Percentiles rank a stretch among this genome's conserved stretches.
Evolutionary conservation across 1,140 invertebrate species (phyloP).

Genomic region (Pararge aegeria): DNA sequence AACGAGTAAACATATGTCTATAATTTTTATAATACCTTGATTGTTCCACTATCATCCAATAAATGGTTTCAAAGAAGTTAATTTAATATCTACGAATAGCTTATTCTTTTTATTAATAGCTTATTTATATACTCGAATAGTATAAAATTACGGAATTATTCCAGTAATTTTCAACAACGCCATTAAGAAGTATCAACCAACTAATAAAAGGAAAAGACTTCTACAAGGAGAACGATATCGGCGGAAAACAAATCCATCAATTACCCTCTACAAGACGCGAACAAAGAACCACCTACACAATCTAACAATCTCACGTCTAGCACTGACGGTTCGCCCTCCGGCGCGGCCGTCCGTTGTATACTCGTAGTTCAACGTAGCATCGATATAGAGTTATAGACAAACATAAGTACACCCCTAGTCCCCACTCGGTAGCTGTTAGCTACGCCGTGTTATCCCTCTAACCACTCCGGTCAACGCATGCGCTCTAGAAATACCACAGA

Average conservation of each 20-base stretch:
- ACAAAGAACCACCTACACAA: slow-evolving; percentile 4
- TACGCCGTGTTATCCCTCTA: slow-evolving; percentile 40
- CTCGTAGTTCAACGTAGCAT: slow-evolving; percentile 6
- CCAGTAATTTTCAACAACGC: no score
- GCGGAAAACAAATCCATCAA: slow-evolving; percentile 1
- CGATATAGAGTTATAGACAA: slow-evolving; percentile 20
- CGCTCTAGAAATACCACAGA: slow-evolving; percentile 32
- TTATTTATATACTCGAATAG: no score
- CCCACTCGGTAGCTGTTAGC: slow-evolving; percentile 37
- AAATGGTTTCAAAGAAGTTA: no score
- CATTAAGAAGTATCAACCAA: no score
- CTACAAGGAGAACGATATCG: neutral
- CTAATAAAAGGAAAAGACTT: neutral
- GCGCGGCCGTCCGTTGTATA: neutral
- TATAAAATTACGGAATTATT: no score
- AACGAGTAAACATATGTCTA: no score
- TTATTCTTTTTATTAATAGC: no score
- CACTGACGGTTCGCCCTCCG: neutral
- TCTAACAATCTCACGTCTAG: slow-evolving; percentile 5
- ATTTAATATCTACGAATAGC: no score
- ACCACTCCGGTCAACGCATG: slow-evolving; percentile 47
- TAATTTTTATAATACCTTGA: no score
- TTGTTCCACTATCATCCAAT: no score
- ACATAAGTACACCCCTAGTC: slow-evolving; percentile 33
- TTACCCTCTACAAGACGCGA: neutral